phyloP scores from a whole-genome alignment of 1,140 invertebrate species.

The Globodera rostochiensis region DNA sequence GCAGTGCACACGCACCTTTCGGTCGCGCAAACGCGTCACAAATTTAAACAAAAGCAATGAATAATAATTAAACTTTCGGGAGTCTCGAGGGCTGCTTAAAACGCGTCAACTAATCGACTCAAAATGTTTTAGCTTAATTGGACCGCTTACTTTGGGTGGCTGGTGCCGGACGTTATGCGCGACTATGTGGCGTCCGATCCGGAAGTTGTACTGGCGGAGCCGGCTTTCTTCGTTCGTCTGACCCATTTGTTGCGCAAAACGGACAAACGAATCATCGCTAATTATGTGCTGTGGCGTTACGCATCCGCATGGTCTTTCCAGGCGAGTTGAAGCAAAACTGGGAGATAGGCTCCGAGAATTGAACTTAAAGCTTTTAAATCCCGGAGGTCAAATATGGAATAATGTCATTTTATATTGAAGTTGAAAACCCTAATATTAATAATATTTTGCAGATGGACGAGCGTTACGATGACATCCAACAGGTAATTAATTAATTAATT shows the following conservation, averaged over 20 bases:
- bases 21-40: too few species aligned
- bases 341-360: background rate
- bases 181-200: slow-evolving; percentile 51
- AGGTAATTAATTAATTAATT: slow-evolving; percentile 35
- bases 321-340: background rate
- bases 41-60: background rate
- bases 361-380: too few species aligned
- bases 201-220: slow-evolving; percentile 51
- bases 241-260: slow-evolving; percentile 39
- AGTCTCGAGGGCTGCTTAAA: too few species aligned
- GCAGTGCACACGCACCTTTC: background rate
- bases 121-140: slow-evolving; percentile 44
- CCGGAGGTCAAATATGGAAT: too few species aligned
- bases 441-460: slow-evolving; percentile 50
- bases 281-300: slow-evolving; percentile 54
- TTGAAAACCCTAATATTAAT: too few species aligned
- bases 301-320: slow-evolving; percentile 49
- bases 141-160: slow-evolving; percentile 45
- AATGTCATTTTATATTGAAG: too few species aligned
- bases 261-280: slow-evolving; percentile 44
- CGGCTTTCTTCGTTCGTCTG: slow-evolving; percentile 44
- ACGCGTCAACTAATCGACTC: background rate
- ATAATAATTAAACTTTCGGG: background rate
- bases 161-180: slow-evolving; percentile 55
- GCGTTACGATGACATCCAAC: slow-evolving; percentile 53